Base-by-base conservation (phyloP, 2,797 vertebrate species). In the Arnoldichthys spilopterus region DNA sequence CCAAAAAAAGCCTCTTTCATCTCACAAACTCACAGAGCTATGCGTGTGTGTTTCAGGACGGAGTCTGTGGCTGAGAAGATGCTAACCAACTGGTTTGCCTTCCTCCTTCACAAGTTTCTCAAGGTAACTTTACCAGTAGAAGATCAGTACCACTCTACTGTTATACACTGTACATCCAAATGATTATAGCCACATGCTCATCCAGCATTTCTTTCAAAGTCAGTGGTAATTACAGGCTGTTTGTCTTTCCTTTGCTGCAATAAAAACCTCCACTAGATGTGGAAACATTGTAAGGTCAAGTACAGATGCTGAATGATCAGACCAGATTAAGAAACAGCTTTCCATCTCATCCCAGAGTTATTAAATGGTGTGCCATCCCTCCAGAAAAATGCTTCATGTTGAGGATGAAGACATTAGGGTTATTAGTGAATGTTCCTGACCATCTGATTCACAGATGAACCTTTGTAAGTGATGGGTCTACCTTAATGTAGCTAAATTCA, bases 21-120 rank as follows among this genome's bases (percentile, higher is more conserved):
- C 12, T 18, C 5, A 61, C 4, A 8, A 9, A 63, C 18, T 63
- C 20, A 63, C 22, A 8, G 28, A 56, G 15, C 8, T 51, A 2
- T 63, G 24, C 37, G 26, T 82, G 24, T 83, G 28, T 79, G 62
- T 90, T 88, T 83, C 88, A 98, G 97, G 90, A 99, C 97, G 0
- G 97, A 99, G 88, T 99, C 97, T 0, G 97, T 99, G 56, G 97
- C 97, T 0, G 97, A 99, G 92, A 99, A 99, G 94, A 99, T 99
- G 97, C 92, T 99, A 76, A 99, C 97, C 2, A 98, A 99, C 86
- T 99, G 97, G 97, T 99, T 99, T 3, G 97, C 97, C 68, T 99
- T 99, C 91, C 95, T 99, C 7, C 95, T 99, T 32, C 97, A 98
- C 90, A 97, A 96, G 82, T 99, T 98, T 85, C 90, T 96, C 64